phyloP scores from a whole-genome alignment of 2,888 invertebrate genomes.

The Cantharis nigra region DNA sequence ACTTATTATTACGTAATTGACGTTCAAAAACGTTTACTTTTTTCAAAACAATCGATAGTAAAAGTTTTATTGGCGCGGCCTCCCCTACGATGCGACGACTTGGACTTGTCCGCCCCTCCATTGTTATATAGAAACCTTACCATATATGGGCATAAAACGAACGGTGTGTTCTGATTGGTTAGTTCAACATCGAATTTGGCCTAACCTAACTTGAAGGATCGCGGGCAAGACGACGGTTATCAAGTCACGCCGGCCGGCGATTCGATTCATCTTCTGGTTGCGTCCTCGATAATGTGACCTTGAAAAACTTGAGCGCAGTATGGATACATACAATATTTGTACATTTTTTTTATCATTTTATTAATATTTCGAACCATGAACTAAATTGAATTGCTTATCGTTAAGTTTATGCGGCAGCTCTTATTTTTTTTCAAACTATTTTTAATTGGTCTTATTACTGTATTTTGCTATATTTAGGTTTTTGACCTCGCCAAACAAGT shows the following conservation, averaged over 20 bases:
- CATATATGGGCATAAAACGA: slow-evolving; percentile 83
- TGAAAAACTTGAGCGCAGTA: slow-evolving; percentile 36
- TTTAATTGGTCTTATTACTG: background rate
- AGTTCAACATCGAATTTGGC: slow-evolving; percentile 47
- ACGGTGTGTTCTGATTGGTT: slow-evolving; percentile 69
- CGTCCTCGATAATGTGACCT: slow-evolving; percentile 50
- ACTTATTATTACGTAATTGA: slow-evolving; percentile 10
- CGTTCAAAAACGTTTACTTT: slow-evolving; percentile 28
- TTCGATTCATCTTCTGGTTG: slow-evolving; percentile 42
- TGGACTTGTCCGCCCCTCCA: slow-evolving; percentile 41
- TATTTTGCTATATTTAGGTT: slow-evolving; percentile 7
- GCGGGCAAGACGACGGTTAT: slow-evolving; percentile 41
- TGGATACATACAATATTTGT: background rate
- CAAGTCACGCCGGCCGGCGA: slow-evolving; percentile 44
- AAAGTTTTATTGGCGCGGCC: slow-evolving; percentile 32
- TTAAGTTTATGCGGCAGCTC: background rate
- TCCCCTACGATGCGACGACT: slow-evolving; percentile 41
- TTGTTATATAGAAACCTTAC: slow-evolving; percentile 69
- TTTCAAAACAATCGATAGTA: slow-evolving; percentile 29
- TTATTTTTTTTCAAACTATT: background rate
- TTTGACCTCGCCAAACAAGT: slow-evolving; percentile 17
- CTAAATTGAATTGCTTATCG: background rate
- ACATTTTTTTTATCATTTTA: slow-evolving; percentile 6
- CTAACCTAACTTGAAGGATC: slow-evolving; percentile 51
- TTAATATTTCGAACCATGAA: background rate